Evolutionary conservation across 2,888 invertebrate genomes (phyloP).

Genomic region (Mesochorus sp.): DNA sequence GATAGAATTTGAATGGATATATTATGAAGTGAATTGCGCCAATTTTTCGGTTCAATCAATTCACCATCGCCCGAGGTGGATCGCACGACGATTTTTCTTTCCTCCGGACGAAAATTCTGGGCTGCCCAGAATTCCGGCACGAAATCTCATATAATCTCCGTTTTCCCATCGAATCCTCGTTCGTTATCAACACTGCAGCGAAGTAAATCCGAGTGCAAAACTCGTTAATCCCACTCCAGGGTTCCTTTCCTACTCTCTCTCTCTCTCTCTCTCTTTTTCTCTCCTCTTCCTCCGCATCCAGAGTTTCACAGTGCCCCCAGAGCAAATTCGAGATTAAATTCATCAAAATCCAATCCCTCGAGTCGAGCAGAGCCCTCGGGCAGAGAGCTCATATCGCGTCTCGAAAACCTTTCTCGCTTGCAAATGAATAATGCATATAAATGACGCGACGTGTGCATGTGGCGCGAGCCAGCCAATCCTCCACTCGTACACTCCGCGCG

Average conservation of each 20-base stretch:
- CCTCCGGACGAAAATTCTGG: conserved; percentile 24
- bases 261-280: not conserved
- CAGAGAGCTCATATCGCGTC: conserved; percentile 76
- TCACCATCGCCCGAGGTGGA: not conserved
- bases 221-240: conserved; percentile 76
- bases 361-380: conserved; percentile 68
- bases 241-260: conserved; percentile 22
- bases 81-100: not conserved
- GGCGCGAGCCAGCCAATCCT: conserved; percentile 5
- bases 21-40: not conserved
- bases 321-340: conserved; percentile 80
- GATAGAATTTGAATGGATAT: not conserved
- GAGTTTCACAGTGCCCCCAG: conserved; percentile 59
- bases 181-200: conserved; percentile 36
- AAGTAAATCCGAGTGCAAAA: conserved; percentile 61
- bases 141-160: conserved; percentile 42
- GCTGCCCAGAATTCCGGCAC: not conserved
- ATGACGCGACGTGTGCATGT: conserved; percentile 49
- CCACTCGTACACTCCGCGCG: not conserved
- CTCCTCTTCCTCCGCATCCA: conserved; percentile 1
- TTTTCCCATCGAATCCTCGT: conserved; percentile 47
- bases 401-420: conserved; percentile 63
- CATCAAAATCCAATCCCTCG: conserved; percentile 80
- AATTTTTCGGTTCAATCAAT: conserved; percentile 2
- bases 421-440: conserved; percentile 59